Evolutionary conservation across 2,888 invertebrate genomes (phyloP).

Genomic region (Thera britannica): DNA sequence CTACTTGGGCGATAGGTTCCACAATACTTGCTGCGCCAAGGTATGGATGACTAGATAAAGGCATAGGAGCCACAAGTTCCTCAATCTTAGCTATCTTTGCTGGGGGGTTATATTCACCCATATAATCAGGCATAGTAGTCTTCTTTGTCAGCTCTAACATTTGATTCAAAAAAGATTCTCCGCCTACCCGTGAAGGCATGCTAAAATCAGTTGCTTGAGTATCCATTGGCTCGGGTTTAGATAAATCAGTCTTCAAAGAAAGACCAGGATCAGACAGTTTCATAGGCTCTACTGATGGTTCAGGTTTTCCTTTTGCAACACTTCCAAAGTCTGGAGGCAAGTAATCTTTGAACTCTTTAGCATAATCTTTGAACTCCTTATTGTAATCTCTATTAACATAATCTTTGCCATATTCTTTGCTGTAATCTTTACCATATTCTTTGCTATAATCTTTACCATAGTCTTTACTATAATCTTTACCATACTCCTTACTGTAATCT

Average conservation of each 20-base stretch:
- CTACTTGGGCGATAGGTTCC: slow-evolving; percentile 75
- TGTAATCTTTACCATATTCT: slow-evolving; percentile 37
- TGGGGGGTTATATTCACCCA: slow-evolving; percentile 81
- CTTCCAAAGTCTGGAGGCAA: slow-evolving; percentile 83
- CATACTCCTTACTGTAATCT: slow-evolving; percentile 41
- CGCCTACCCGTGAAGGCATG: slow-evolving; percentile 75
- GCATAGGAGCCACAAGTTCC: slow-evolving; percentile 76
- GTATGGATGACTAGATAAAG: slow-evolving; percentile 79
- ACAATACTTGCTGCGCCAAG: slow-evolving; percentile 69
- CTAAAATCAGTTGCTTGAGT: slow-evolving; percentile 75
- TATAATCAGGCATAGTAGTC: slow-evolving; percentile 80
- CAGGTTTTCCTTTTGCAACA: slow-evolving; percentile 79
- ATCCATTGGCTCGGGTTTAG: slow-evolving; percentile 66
- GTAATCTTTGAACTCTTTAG: slow-evolving; percentile 70
- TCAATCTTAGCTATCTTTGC: slow-evolving; percentile 86
- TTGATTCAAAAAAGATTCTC: slow-evolving; percentile 80
- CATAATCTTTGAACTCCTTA: slow-evolving; percentile 40
- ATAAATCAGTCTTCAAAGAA: slow-evolving; percentile 80
- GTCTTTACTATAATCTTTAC: slow-evolving; percentile 34
- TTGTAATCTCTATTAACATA: slow-evolving; percentile 38
- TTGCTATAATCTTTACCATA: slow-evolving; percentile 40
- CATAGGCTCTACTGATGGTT: slow-evolving; percentile 71
- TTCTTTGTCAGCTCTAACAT: slow-evolving; percentile 83
- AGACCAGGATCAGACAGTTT: slow-evolving; percentile 72
- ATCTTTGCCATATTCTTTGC: slow-evolving; percentile 39